Base-by-base conservation (phyloP, 2,888 invertebrate genomes). In the Malacosoma neustria region DNA sequence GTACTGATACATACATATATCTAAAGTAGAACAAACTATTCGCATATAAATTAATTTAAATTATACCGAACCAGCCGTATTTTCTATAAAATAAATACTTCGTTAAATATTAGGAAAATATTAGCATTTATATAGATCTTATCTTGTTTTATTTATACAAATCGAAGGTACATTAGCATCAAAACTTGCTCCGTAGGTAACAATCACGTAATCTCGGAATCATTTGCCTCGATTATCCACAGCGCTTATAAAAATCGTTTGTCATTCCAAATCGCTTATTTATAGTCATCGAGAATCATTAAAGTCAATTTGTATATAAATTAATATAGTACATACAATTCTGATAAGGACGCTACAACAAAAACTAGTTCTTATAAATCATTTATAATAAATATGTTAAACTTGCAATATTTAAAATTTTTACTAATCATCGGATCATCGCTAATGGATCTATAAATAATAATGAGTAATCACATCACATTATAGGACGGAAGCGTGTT, bases 391-490 rank as follows among this genome's bases (percentile, higher is more conserved):
- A 33, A n/a, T n/a, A n/a, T n/a, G n/a, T n/a, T 15, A 33, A 42
- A 41, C 36, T 36, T 51, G 49, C 49, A 54, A 53, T 47, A 39
- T 42, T 29, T 32, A 30, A 38, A 30, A 37, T 36, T 51, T 51
- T 39, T n/a, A n/a, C n/a, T n/a, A n/a, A n/a, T n/a, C n/a, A n/a
- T n/a, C n/a, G n/a, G n/a, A n/a, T n/a, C n/a, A n/a, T n/a, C n/a
- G n/a, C n/a, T n/a, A n/a, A n/a, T n/a, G n/a, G n/a, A n/a, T n/a
- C n/a, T n/a, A n/a, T n/a, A n/a, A n/a, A n/a, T n/a, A n/a, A n/a
- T n/a, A n/a, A n/a, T n/a, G n/a, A n/a, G n/a, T n/a, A n/a, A n/a
- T n/a, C n/a, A n/a, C n/a, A n/a, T n/a, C n/a, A n/a, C n/a, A n/a
- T n/a, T n/a, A n/a, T n/a, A n/a, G n/a, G n/a, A n/a, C n/a, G n/a